Evolutionary conservation across 2,113 vertebrate species (phyloP).

Genomic region (Hydrolagus affinis): DNA sequence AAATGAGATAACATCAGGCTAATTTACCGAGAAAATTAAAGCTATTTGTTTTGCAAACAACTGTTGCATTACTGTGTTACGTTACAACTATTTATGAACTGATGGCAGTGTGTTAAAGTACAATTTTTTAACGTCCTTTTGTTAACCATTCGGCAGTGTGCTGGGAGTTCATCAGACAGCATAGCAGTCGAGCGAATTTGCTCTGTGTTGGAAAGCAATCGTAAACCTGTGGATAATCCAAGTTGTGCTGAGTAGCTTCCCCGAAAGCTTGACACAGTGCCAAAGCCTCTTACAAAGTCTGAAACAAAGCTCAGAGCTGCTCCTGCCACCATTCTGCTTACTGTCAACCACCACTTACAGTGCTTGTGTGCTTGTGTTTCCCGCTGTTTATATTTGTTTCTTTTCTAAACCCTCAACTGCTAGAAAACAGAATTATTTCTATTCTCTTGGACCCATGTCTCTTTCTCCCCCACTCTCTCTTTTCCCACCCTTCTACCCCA

Average conservation of each 20-base stretch:
- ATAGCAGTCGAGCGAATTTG: conserved; percentile 55
- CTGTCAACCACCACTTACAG: conserved; percentile 55
- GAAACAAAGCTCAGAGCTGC: conserved; percentile 52
- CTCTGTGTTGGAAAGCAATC: conserved; percentile 58
- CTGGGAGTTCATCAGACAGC: conserved; percentile 49
- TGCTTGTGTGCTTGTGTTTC: conserved; percentile 59
- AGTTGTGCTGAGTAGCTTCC: conserved; percentile 61
- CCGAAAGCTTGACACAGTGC: conserved; percentile 63
- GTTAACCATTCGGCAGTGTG: conserved; percentile 36
- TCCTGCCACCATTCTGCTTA: conserved; percentile 55
- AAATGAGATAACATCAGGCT: too few species aligned
- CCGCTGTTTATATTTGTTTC: conserved; percentile 68
- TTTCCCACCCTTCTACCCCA: too few species aligned
- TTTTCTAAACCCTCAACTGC: conserved; percentile 56
- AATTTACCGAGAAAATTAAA: not conserved
- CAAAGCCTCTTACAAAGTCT: conserved; percentile 66
- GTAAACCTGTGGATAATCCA: conserved; percentile 57
- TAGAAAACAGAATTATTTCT: conserved; percentile 61
- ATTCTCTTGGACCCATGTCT: not conserved
- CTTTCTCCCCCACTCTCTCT: not conserved
- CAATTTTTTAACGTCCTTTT: not conserved
- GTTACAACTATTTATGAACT: not conserved
- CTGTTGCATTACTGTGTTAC: not conserved
- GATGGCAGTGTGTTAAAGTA: not conserved
- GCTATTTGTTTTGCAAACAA: not conserved